Percentiles rank a stretch among this genome's conserved stretches.
Evolutionary conservation across 2,888 invertebrate genomes (phyloP).

Genomic region (Hipparchia sbordonii): DNA sequence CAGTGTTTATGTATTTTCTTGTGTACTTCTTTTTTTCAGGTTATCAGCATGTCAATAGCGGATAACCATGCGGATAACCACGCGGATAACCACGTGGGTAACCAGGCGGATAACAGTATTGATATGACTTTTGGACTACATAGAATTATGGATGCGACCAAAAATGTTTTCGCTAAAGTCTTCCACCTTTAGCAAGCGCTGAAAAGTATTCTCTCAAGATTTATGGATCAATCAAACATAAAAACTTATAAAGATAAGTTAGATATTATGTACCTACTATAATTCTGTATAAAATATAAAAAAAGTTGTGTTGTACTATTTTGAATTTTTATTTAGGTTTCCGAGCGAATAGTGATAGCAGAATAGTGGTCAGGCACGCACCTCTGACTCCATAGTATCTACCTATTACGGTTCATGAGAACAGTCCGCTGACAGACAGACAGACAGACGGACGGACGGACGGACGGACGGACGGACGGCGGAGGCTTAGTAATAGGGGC

Average conservation of each 20-base stretch:
- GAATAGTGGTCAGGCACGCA: too few relatives aligned
- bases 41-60: not conserved
- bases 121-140: not conserved
- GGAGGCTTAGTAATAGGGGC: too few relatives aligned
- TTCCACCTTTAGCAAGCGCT: slow-evolving; percentile 5
- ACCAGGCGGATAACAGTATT: not conserved
- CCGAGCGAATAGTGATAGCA: too few relatives aligned
- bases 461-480: too few relatives aligned
- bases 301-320: too few relatives aligned
- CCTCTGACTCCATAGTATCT: too few relatives aligned
- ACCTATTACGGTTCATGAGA: too few relatives aligned
- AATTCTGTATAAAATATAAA: too few relatives aligned
- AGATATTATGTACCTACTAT: not conserved
- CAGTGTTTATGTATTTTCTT: not conserved
- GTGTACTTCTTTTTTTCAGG: slow-evolving; percentile 2
- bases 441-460: too few relatives aligned
- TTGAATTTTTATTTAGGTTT: too few relatives aligned
- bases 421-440: too few relatives aligned
- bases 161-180: slow-evolving; percentile 7
- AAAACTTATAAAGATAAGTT: not conserved
- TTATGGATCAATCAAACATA: not conserved
- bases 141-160: slow-evolving; percentile 11
- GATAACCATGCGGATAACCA: not conserved
- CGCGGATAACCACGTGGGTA: too few relatives aligned
- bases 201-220: not conserved